These are phyloP conservation scores for Popillia japonica DNA, from an alignment of 1,140 invertebrate species.

Conservation along the genomic window DNA sequence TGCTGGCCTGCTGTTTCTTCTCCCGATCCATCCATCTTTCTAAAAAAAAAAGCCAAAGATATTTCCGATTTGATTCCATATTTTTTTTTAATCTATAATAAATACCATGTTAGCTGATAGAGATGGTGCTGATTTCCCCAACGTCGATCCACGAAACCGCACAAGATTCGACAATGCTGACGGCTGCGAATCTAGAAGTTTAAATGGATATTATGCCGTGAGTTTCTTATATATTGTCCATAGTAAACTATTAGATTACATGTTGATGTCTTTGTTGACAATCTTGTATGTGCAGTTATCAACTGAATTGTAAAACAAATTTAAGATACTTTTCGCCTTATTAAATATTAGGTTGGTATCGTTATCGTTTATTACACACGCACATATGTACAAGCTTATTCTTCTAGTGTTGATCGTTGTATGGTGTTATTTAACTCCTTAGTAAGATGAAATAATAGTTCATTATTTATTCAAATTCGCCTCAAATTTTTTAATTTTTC, in stretches of 20 bases:
- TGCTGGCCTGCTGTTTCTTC: conserved; percentile 65
- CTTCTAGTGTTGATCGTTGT: too few relatives aligned
- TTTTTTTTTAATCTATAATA: too few relatives aligned
- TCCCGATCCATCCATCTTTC: conserved; percentile 69
- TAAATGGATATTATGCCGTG: background rate
- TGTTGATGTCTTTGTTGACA: background rate
- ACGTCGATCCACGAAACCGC: conserved; percentile 83
- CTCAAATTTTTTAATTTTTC: too few relatives aligned
- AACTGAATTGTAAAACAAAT: background rate
- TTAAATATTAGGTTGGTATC: background rate
- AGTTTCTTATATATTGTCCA: too few relatives aligned
- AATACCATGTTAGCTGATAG: conserved; percentile 82
- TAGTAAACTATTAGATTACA: background rate
- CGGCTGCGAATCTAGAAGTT: conserved; percentile 51
- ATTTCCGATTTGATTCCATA: too few relatives aligned
- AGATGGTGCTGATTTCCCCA: conserved; percentile 93
- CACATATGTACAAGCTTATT: too few relatives aligned
- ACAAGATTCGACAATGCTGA: conserved; percentile 75
- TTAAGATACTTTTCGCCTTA: background rate
- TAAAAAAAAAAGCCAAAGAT: conserved; percentile 59
- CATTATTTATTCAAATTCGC: too few relatives aligned
- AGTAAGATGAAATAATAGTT: too few relatives aligned
- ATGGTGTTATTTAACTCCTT: too few relatives aligned
- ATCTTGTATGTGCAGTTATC: background rate
- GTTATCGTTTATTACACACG: too few relatives aligned